These are phyloP conservation scores for Phengaris alcon DNA, from an alignment of 2,888 invertebrate genomes.

Conservation along the genomic window DNA sequence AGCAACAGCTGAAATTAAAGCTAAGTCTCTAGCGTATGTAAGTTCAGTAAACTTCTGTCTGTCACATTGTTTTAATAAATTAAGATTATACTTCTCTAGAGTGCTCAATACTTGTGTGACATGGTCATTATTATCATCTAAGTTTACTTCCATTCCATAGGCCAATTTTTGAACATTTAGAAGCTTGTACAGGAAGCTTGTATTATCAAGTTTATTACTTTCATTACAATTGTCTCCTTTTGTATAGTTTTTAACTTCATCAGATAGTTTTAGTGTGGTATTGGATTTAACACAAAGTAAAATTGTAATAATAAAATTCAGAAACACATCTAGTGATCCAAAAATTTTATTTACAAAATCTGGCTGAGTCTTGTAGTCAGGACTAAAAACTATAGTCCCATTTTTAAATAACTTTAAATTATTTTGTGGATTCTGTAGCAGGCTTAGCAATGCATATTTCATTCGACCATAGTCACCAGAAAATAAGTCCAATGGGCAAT, in stretches of 20 bases:
- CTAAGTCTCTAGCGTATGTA: slow-evolving; percentile 46
- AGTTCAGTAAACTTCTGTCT: slow-evolving; percentile 46
- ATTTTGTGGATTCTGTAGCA: slow-evolving; percentile 81
- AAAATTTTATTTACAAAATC: slow-evolving; percentile 49
- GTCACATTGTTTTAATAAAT: slow-evolving; percentile 44
- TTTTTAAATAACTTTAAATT: slow-evolving; percentile 81
- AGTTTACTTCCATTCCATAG: slow-evolving; percentile 41
- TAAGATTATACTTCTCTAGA: slow-evolving; percentile 44
- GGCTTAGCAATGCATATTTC: slow-evolving; percentile 70
- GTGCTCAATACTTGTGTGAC: slow-evolving; percentile 49
- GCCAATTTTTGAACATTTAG: slow-evolving; percentile 57
- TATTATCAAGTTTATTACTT: slow-evolving; percentile 38
- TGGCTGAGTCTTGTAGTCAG: slow-evolving; percentile 46
- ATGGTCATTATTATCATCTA: slow-evolving; percentile 46
- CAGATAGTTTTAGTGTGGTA: slow-evolving; percentile 37
- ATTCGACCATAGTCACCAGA: slow-evolving; percentile 80
- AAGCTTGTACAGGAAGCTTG: slow-evolving; percentile 52
- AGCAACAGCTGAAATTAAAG: slow-evolving; percentile 81
- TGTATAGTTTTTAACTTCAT: slow-evolving; percentile 28
- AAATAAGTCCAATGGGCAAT: slow-evolving; percentile 85
- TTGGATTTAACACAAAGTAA: slow-evolving; percentile 45
- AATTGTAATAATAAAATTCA: slow-evolving; percentile 57
- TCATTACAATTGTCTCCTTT: slow-evolving; percentile 44
- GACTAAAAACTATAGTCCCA: slow-evolving; percentile 53
- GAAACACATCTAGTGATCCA: slow-evolving; percentile 46